phyloP scores from a whole-genome alignment of 1,140 invertebrate genomes.

The Chrysomallon squamiferum region DNA sequence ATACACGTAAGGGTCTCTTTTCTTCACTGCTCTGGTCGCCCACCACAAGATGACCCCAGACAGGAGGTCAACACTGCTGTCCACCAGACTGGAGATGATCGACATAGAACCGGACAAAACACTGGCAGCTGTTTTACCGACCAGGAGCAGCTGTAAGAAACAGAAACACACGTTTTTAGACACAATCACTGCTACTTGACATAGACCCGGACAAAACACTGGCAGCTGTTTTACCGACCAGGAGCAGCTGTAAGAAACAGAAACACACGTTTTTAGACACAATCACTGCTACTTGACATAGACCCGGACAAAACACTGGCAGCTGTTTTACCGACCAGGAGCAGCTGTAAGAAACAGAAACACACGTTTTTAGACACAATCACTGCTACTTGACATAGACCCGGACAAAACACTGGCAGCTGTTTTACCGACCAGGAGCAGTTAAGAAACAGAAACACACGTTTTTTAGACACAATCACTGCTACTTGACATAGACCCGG shows the following conservation, averaged over 20 bases:
- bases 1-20: conserved; percentile 63
- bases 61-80: conserved; percentile 65
- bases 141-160: conserved; percentile 47
- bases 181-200: neutral
- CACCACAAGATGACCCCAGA: conserved; percentile 62
- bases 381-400: too few relatives aligned
- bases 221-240: neutral
- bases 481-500: too few relatives aligned
- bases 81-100: conserved; percentile 64
- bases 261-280: neutral
- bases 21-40: conserved; percentile 56
- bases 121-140: conserved; percentile 60
- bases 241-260: neutral
- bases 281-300: neutral
- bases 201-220: neutral
- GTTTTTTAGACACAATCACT: too few relatives aligned
- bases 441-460: too few relatives aligned
- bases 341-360: too few relatives aligned
- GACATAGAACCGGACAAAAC: conserved; percentile 64
- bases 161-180: neutral
- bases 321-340: neutral
- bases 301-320: neutral
- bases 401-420: too few relatives aligned
- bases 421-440: too few relatives aligned
- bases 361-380: too few relatives aligned